Evolutionary conservation across 2,113 vertebrate species (phyloP).

Genomic region (Corythoichthys haematopterus): DNA sequence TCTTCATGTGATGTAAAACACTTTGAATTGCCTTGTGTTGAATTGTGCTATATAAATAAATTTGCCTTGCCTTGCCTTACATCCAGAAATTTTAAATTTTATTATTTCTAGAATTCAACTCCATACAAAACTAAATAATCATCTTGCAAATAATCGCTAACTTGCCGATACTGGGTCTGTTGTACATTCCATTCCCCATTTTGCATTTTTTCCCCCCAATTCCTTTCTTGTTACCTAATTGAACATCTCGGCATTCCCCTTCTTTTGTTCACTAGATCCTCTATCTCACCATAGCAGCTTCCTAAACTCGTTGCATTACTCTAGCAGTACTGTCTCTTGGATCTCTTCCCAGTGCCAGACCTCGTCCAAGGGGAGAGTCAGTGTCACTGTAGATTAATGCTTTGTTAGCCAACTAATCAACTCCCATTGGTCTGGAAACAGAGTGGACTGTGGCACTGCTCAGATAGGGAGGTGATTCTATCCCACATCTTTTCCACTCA

Average conservation of each 20-base stretch:
- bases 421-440: constrained; percentile 58
- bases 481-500: constrained; percentile 54
- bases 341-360: constrained; percentile 60
- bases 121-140: not conserved
- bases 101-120: not conserved
- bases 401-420: constrained; percentile 67
- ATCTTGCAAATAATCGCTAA: constrained; percentile 33
- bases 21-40: too few relatives aligned
- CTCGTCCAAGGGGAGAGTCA: constrained; percentile 64
- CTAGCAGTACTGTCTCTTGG: constrained; percentile 62
- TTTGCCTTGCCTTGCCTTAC: too few relatives aligned
- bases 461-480: constrained; percentile 60
- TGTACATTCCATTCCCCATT: constrained; percentile 32
- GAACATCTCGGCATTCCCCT: constrained; percentile 29
- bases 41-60: too few relatives aligned
- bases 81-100: not conserved
- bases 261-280: constrained; percentile 21
- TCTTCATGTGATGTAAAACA: too few relatives aligned
- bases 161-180: constrained; percentile 8
- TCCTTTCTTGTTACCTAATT: constrained; percentile 39
- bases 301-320: constrained; percentile 59
- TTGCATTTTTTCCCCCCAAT: not conserved
- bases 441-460: constrained; percentile 51
- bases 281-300: constrained; percentile 45
- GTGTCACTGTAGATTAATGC: constrained; percentile 74